Evolutionary conservation across 2,888 invertebrate species (phyloP), one percentile per base, ranked within the genome.

Genomic region (Drosophila glabriapex): DNA sequence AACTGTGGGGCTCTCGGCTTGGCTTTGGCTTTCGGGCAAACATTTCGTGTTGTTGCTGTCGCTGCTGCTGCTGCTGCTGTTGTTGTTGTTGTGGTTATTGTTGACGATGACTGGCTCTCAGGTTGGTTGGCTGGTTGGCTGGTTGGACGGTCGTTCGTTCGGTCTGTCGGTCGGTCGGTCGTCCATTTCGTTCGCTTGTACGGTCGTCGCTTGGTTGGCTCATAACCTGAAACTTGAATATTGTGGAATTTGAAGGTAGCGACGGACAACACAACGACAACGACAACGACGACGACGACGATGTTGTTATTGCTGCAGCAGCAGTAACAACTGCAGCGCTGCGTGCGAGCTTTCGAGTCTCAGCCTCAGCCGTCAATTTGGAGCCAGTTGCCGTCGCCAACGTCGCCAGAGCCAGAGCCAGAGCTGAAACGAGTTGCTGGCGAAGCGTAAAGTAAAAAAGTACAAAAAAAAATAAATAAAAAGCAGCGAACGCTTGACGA

Each of bases 241-340:
- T 90, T 89, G 89, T 87, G 87, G 87, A 87, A 87, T 87, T 87
- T 90, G 91, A 87, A 87, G 87, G 87, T 87, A 87, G 87, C 90
- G 73, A 80, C 80, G 80, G 62, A 60, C 76, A 54, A 65, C 67
- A 60, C 70, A 54, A 58, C 67, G 54, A 64, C 73, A 49, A 50
- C 73, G 67, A 50, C 63, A 31, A 33, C 63, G 68, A 12, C 35
- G 69, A 33, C 35, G 73, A 35, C 61, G 77, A n/a, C 62, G 73
- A 31, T 50, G 65, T 41, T 60, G 80, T 29, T 67, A 76, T 31
- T 55, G 68, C 41, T 50, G 65, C 16, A 61, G 76, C 73, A 70
- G 60, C 73, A 73, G 66, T 73, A 75, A 69, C 84, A 73, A 75
- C 82, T 73, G 65, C 80, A 84, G 67, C 72, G 67, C 90, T 90